These are phyloP conservation scores for Steinernema khuongi DNA, from an alignment of 1,140 invertebrate species.

Conservation along the genomic window DNA sequence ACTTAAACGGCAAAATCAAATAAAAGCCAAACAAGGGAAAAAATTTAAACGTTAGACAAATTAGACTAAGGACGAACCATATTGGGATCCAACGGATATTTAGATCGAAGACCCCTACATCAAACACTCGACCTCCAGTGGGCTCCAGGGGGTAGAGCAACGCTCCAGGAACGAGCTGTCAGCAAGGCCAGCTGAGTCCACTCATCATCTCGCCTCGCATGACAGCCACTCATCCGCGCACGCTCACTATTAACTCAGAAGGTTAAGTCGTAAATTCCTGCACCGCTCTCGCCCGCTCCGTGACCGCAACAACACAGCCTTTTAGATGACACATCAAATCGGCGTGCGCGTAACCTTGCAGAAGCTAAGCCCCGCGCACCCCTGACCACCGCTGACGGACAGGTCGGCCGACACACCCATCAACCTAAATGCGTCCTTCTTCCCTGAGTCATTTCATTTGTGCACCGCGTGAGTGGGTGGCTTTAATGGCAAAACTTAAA, in stretches of 20 bases:
- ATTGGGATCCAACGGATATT: no score
- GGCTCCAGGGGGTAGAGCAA: no score
- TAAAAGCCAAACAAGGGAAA: no score
- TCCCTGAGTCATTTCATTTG: background rate
- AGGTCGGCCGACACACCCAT: background rate
- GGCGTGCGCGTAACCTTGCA: background rate
- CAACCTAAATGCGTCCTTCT: background rate
- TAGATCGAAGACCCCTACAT: no score
- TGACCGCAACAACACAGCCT: conserved; percentile 6
- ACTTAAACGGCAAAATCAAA: no score
- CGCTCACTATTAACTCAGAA: background rate
- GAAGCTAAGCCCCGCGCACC: background rate
- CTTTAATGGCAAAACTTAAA: background rate
- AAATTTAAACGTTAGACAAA: no score
- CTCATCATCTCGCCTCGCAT: no score
- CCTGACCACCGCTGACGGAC: background rate
- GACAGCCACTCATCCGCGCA: background rate
- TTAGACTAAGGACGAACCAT: no score
- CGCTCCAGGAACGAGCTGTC: no score
- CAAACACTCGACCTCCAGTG: no score
- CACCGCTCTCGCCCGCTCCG: background rate
- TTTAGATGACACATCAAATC: conserved; percentile 11
- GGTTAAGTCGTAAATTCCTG: background rate
- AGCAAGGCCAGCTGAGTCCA: no score
- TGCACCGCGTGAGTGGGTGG: background rate